phyloP scores from a whole-genome alignment of 2,113 vertebrate species.

The Gasterosteus nipponicus region DNA sequence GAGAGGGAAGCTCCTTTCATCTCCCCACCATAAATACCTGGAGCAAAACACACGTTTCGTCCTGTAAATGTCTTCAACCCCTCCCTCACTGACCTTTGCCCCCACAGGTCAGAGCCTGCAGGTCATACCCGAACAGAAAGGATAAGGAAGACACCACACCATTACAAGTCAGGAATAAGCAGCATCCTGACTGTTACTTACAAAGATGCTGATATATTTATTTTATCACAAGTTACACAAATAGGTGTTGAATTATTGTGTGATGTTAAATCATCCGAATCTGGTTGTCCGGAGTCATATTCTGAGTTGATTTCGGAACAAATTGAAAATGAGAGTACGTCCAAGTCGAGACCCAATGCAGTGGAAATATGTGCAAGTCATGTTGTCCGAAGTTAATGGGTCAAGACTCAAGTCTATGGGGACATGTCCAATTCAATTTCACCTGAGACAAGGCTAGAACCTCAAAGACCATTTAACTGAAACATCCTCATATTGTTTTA shows the following conservation, averaged over 20 bases:
- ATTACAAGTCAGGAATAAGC: not conserved
- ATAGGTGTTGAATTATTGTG: not conserved
- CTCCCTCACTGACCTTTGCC: constrained; percentile 43
- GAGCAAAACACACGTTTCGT: constrained; percentile 53
- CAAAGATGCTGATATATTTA: not conserved
- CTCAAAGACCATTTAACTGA: not conserved
- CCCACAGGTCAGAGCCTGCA: constrained; percentile 8
- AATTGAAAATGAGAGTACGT: not conserved
- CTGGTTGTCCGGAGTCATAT: not conserved
- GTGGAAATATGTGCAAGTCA: not conserved
- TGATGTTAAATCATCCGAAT: too few species aligned
- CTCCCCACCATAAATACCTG: constrained; percentile 7
- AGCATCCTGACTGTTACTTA: not conserved
- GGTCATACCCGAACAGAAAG: constrained; percentile 16
- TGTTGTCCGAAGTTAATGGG: too few species aligned
- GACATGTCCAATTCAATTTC: not conserved
- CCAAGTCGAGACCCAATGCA: not conserved
- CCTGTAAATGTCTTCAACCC: constrained; percentile 50
- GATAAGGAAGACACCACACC: not conserved
- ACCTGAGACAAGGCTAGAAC: not conserved
- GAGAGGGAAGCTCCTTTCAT: not conserved
- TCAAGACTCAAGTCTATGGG: too few species aligned
- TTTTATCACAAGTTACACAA: not conserved
- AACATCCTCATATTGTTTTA: not conserved
- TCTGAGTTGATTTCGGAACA: not conserved